Evolutionary conservation across 2,113 vertebrate genomes (phyloP).

Genomic region (Cinclus cinclus): DNA sequence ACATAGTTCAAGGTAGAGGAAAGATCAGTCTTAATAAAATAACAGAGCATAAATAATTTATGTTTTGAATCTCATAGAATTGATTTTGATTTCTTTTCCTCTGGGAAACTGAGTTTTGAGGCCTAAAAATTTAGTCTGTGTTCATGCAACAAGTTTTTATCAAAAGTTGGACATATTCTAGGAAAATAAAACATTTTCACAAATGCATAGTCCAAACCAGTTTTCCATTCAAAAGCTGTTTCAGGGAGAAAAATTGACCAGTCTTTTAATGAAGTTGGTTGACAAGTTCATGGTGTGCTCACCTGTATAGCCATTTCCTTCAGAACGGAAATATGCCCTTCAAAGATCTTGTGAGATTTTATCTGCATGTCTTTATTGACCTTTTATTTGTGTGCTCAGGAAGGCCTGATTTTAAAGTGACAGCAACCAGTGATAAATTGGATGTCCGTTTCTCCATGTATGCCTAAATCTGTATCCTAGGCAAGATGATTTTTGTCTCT

Average conservation of each 20-base stretch:
- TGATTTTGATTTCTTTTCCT: neutral
- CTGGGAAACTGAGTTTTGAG: neutral
- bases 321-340: neutral
- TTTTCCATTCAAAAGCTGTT: neutral
- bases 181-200: neutral
- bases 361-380: neutral
- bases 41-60: neutral
- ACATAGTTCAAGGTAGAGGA: neutral
- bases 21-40: neutral
- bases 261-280: neutral
- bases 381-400: neutral
- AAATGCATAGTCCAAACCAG: neutral
- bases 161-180: neutral
- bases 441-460: neutral
- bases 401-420: neutral
- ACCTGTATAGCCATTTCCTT: neutral
- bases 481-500: neutral
- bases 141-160: neutral
- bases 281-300: accelerated
- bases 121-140: neutral
- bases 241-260: neutral
- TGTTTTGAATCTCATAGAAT: neutral
- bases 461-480: neutral
- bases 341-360: neutral
- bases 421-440: neutral